Evolutionary conservation across 2,888 invertebrate genomes (phyloP).

Genomic region (Boloria euphrosyne): DNA sequence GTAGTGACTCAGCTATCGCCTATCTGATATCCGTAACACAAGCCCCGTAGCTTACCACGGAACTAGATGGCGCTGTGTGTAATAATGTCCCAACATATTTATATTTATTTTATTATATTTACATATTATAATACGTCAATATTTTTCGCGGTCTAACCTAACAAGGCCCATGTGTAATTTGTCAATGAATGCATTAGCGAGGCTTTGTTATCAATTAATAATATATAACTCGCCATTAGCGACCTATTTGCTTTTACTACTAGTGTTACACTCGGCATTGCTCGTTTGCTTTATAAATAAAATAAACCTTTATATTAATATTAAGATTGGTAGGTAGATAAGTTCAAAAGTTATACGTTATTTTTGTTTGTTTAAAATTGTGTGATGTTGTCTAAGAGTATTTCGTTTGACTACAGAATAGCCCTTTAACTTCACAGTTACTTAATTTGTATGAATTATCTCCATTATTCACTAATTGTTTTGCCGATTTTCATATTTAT

Average conservation of each 20-base stretch:
- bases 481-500: no score
- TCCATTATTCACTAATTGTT: no score
- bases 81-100: no score
- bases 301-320: neutral
- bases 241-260: neutral
- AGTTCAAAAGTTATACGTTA: neutral
- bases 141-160: slow-evolving; percentile 16
- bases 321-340: neutral
- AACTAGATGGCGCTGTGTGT: no score
- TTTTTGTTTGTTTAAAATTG: neutral
- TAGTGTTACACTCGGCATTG: neutral
- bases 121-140: slow-evolving; percentile 26
- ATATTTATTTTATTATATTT: no score
- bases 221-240: slow-evolving; percentile 21
- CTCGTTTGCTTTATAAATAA: neutral
- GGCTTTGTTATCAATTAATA: slow-evolving; percentile 36
- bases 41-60: no score
- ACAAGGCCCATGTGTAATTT: slow-evolving; percentile 31
- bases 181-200: slow-evolving; percentile 34
- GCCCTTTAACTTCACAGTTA: no score
- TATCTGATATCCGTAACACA: no score
- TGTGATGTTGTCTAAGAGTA: neutral
- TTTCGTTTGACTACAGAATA: no score
- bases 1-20: no score
- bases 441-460: no score